Evolutionary conservation across 2,888 invertebrate species (phyloP).

Genomic region (Blastobasis adustella): DNA sequence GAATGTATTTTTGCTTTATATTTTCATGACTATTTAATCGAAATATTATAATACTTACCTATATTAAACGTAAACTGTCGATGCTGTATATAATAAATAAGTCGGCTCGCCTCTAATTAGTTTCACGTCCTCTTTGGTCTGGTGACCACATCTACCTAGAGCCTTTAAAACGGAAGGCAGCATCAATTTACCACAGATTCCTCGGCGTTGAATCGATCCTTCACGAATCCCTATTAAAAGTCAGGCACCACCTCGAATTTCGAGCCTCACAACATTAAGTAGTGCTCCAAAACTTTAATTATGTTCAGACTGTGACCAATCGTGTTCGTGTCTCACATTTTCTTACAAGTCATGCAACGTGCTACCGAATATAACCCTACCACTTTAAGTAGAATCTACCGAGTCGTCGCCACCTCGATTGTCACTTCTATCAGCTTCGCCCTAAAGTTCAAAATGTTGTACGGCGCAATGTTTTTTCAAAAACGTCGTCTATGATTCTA

Average conservation of each 20-base stretch:
- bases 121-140: too few relatives aligned
- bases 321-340: conserved; percentile 69
- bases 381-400: conserved; percentile 20
- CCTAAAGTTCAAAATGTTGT: conserved; percentile 43
- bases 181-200: conserved; percentile 59
- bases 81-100: too few relatives aligned
- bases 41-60: too few relatives aligned
- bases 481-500: conserved; percentile 39
- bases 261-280: conserved; percentile 69
- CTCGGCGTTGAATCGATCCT: conserved; percentile 54
- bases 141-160: conserved; percentile 5
- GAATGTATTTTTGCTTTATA: too few relatives aligned
- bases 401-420: conserved; percentile 17
- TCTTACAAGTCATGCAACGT: conserved; percentile 70
- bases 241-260: conserved; percentile 67
- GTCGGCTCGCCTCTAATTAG: too few relatives aligned
- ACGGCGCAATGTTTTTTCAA: conserved; percentile 25
- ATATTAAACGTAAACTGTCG: too few relatives aligned
- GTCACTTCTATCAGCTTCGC: conserved; percentile 36
- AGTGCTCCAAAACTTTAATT: conserved; percentile 73
- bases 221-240: conserved; percentile 69
- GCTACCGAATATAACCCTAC: conserved; percentile 61
- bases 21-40: too few relatives aligned
- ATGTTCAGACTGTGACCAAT: conserved; percentile 74
- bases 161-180: conserved; percentile 21